Percentiles rank a stretch among this genome's conserved stretches.
These are phyloP conservation scores for Apostichopus californicus DNA, from an alignment of 35 echinoderm and acorn worm species.

Conservation along the genomic window DNA sequence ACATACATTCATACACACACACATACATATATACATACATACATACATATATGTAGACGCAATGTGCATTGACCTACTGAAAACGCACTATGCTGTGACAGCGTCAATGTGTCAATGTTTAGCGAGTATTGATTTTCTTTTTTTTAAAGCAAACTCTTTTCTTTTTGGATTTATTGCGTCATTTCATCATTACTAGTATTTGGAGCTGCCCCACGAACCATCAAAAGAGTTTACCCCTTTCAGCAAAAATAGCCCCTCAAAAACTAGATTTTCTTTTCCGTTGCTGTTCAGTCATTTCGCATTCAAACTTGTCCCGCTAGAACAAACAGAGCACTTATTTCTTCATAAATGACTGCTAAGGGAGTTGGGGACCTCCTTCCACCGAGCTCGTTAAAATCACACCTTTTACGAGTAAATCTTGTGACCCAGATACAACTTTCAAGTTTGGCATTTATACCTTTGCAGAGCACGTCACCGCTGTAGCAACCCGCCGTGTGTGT, in stretches of 20 bases:
- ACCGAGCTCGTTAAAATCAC: slow-evolving; percentile 27
- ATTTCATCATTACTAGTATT: neutral
- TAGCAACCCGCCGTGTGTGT: slow-evolving; percentile 42
- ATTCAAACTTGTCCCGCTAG: slow-evolving; percentile 29
- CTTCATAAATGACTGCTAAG: slow-evolving; percentile 42
- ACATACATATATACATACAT: too few species aligned
- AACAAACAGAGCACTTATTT: slow-evolving; percentile 55
- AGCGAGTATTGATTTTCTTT: too few species aligned
- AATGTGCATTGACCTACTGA: too few species aligned
- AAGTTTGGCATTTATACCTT: slow-evolving; percentile 42
- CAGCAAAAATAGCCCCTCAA: neutral
- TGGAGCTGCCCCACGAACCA: neutral
- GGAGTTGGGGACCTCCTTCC: slow-evolving; percentile 31
- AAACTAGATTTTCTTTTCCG: neutral
- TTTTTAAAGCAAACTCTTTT: neutral
- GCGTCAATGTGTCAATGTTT: too few species aligned
- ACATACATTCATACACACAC: too few species aligned
- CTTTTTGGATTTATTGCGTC: too few species aligned
- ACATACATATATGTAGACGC: too few species aligned
- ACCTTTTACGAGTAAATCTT: slow-evolving; percentile 54
- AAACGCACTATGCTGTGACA: too few species aligned
- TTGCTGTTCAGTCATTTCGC: slow-evolving; percentile 1
- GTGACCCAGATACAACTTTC: slow-evolving; percentile 45
- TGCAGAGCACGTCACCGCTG: slow-evolving; percentile 2
- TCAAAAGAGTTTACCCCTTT: neutral